These are phyloP conservation scores for Rhamnusium bicolor DNA, from an alignment of 2,888 invertebrate genomes.

Conservation along the genomic window DNA sequence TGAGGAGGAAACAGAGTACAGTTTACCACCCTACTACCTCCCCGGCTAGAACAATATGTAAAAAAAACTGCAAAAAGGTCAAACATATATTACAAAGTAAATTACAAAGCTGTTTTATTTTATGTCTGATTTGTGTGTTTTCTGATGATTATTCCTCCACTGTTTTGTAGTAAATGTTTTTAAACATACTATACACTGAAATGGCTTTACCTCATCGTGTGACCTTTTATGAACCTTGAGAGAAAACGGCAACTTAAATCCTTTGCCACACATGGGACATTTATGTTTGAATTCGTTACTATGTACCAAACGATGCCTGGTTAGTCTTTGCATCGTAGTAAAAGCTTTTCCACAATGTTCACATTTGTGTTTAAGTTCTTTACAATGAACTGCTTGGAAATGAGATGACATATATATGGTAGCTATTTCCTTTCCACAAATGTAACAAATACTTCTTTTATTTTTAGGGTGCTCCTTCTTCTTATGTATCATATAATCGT, in stretches of 20 bases:
- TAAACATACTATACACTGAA: conserved; percentile 45
- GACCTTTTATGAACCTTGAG: conserved; percentile 57
- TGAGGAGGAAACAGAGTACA: too few species aligned
- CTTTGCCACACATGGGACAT: conserved; percentile 72
- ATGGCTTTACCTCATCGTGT: conserved; percentile 52
- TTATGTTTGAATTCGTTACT: conserved; percentile 64
- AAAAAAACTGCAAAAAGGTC: too few species aligned
- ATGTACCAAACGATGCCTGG: conserved; percentile 44
- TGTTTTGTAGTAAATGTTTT: conserved; percentile 58
- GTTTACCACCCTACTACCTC: too few species aligned
- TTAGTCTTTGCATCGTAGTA: background rate
- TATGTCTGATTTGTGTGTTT: conserved; percentile 25
- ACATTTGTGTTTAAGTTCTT: background rate
- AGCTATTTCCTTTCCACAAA: background rate
- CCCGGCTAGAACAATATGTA: too few species aligned
- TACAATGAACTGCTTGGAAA: background rate
- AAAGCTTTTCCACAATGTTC: background rate
- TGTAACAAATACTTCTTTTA: background rate
- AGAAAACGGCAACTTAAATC: conserved; percentile 70
- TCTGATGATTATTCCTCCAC: conserved; percentile 45
- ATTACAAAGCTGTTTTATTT: too few species aligned
- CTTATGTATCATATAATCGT: background rate
- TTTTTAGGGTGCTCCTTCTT: background rate
- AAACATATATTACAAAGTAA: background rate
- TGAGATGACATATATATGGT: background rate